These are phyloP conservation scores for Leptoclinus maculatus DNA, from an alignment of 2,797 vertebrate species.

Conservation along the genomic window DNA sequence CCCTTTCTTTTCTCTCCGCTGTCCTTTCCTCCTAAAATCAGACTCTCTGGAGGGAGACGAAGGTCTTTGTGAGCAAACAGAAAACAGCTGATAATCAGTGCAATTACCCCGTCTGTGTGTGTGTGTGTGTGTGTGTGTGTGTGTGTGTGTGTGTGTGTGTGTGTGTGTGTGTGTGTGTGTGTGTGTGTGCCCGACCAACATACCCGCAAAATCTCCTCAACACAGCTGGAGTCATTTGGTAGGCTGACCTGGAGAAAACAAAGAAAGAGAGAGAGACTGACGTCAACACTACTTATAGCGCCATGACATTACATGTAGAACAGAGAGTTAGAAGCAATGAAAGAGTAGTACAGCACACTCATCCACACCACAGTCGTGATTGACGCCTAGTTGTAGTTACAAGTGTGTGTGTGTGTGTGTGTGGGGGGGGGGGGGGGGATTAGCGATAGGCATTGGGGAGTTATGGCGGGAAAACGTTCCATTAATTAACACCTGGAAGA, in stretches of 20 bases:
- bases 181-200: constrained; percentile 79
- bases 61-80: constrained; percentile 68
- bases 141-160: constrained; percentile 27
- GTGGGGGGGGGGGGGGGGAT: neutral
- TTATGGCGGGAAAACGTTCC: neutral
- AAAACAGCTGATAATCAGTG: constrained; percentile 75
- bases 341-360: neutral
- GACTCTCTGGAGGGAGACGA: constrained; percentile 48
- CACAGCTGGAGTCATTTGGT: constrained; percentile 95
- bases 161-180: constrained; percentile 11
- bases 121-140: constrained; percentile 40
- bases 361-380: neutral
- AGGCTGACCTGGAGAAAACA: constrained; percentile 88
- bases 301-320: constrained; percentile 16
- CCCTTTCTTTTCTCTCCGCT: constrained; percentile 30
- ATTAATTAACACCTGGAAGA: neutral
- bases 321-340: neutral
- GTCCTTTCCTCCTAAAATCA: constrained; percentile 46
- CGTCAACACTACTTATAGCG: constrained; percentile 43
- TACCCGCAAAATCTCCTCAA: constrained; percentile 97
- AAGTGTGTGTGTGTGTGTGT: neutral
- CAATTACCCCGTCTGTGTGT: constrained; percentile 55
- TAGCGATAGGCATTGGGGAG: neutral
- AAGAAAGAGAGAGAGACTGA: constrained; percentile 47
- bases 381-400: neutral